Evolutionary conservation across 2,113 vertebrate genomes (phyloP), one percentile per base, ranked within the genome.

Genomic region (Carassius gibelio): DNA sequence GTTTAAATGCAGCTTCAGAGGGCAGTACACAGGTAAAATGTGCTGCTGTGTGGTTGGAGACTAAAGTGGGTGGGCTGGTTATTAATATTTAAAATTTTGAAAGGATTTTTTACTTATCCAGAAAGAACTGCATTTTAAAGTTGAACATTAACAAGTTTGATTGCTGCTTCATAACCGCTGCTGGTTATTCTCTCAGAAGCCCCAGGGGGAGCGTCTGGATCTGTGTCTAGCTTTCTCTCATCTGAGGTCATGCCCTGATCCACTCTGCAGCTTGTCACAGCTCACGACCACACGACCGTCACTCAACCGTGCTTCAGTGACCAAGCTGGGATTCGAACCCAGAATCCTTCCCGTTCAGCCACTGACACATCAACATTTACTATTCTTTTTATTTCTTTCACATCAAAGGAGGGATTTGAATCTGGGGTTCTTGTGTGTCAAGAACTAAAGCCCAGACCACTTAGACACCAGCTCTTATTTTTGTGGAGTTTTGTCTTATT

Each of bases 91-190:
- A 30, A 30, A 30, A 30, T 30, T 30, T 30, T 30, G 30, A 30
- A 30, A 30, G 30, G 30, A 30, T 30, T 30, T 30, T 30, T 30
- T 1, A 30, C 30, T 30, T 30, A 30, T 30, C 30, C 30, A 30
- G 30, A 30, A 30, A 30, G 30, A 30, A 2, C 30, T 30, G 2
- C 30, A 30, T 34, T 69, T 19, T 3, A 0, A 69, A 69, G 66
- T 69, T 0, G 0, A 9, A 19, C 3, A 8, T 19, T 0, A 71
- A 71, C 4, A 71, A 5, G 0, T 71, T 21, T 1, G 3, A 4
- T 7, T 5, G 0, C 0, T 42, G 4, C 1, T 10, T 0, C 8
- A 71, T 71, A 71, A 71, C 68, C 68, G 0, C 36, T 42, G 17
- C 68, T 71, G 0, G 17, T 11, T 11, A 5, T 11, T 71, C 4